These are phyloP conservation scores for Drosophila rubida DNA, from an alignment of 2,888 invertebrate species.

Conservation along the genomic window DNA sequence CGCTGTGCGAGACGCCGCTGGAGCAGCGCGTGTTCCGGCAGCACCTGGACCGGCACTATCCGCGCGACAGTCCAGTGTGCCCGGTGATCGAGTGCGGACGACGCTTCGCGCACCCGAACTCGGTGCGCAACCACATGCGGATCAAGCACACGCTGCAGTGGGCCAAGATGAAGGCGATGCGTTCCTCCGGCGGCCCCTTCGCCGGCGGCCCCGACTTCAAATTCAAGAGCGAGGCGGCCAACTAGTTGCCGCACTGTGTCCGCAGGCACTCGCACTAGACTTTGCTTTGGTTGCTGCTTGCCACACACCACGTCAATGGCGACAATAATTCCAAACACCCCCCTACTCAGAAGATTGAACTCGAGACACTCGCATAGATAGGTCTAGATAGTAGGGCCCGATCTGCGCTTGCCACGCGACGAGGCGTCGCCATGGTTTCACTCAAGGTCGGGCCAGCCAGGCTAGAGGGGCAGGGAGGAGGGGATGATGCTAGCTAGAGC, in stretches of 20 bases:
- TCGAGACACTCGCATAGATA: conserved; percentile 71
- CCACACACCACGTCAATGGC: conserved; percentile 66
- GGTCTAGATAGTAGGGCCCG: no score
- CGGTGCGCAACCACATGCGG: conserved; percentile 94
- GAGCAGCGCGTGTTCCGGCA: conserved; percentile 88
- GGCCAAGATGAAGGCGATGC: conserved; percentile 92
- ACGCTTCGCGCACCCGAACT: conserved; percentile 93
- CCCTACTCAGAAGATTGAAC: conserved; percentile 21
- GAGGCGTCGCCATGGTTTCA: conserved; percentile 17
- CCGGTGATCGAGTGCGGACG: conserved; percentile 91
- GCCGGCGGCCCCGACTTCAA: conserved; percentile 85
- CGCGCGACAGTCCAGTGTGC: conserved; percentile 92
- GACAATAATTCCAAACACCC: conserved; percentile 69
- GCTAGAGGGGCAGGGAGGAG: no score
- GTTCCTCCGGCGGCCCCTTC: conserved; percentile 85
- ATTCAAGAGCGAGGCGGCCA: conserved; percentile 82
- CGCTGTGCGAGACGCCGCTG: conserved; percentile 89
- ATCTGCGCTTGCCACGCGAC: no score
- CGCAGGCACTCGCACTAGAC: conserved; percentile 56
- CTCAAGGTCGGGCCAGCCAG: no score
- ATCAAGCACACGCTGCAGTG: conserved; percentile 92
- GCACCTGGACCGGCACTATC: conserved; percentile 93
- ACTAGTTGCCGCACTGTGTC: conserved; percentile 60
- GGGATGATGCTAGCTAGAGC: conserved; percentile 41
- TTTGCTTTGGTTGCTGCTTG: conserved; percentile 79